Conservation (phyloP, 2,888 invertebrate genomes). For the Tipula confusa region DNA sequence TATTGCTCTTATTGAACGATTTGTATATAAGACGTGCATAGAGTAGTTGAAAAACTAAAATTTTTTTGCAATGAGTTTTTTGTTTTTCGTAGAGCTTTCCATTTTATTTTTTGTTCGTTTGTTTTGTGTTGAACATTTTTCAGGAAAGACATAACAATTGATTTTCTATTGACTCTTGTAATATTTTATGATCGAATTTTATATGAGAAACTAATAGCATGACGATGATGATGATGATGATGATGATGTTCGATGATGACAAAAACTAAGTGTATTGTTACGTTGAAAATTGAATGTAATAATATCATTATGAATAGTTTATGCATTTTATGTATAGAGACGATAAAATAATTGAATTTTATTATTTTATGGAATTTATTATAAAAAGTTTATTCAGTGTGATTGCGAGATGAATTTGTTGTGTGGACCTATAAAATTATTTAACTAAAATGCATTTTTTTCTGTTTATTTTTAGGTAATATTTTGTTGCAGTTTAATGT, state of each 20-base stretch:
- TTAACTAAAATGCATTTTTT: no score
- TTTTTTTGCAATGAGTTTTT: background rate
- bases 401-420: no score
- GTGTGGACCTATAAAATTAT: no score
- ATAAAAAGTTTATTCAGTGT: no score
- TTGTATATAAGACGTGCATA: background rate
- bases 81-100: background rate
- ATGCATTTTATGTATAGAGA: background rate
- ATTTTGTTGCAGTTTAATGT: no score
- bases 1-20: slow-evolving; percentile 12
- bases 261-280: slow-evolving; percentile 8
- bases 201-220: slow-evolving; percentile 5
- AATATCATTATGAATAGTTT: slow-evolving; percentile 16
- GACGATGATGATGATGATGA: background rate
- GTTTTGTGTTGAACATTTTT: background rate
- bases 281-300: background rate
- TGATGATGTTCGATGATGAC: background rate
- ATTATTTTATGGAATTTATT: background rate
- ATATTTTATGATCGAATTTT: slow-evolving; percentile 25
- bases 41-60: background rate
- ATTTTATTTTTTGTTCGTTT: background rate
- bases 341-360: background rate
- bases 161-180: slow-evolving; percentile 12
- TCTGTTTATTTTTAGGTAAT: no score
- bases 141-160: background rate